phyloP scores from a whole-genome alignment of 2,888 invertebrate genomes.

The Steromphala cineraria region DNA sequence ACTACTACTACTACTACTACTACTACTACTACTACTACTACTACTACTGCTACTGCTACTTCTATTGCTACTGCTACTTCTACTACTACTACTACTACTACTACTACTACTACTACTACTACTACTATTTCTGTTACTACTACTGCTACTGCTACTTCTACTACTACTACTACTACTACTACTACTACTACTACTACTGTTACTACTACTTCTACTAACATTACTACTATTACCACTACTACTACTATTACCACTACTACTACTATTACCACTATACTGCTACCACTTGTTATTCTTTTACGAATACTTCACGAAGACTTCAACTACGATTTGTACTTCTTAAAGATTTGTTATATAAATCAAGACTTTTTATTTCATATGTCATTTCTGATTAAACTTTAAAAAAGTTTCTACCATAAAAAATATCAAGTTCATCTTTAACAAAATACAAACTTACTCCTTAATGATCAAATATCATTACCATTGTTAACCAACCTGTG shows the following conservation, averaged over 20 bases:
- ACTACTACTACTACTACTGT: not conserved
- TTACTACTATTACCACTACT: conserved; percentile 30
- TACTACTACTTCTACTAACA: conserved; percentile 27
- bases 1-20: not conserved
- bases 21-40: not conserved
- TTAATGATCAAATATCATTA: too few relatives aligned
- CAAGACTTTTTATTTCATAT: too few relatives aligned
- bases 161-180: conserved; percentile 30
- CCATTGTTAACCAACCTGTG: too few relatives aligned
- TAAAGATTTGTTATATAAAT: too few relatives aligned
- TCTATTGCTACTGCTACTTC: conserved; percentile 19
- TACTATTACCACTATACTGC: not conserved
- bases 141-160: conserved; percentile 32
- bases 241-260: conserved; percentile 27
- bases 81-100: not conserved
- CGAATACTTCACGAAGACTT: too few relatives aligned
- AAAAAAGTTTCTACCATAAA: too few relatives aligned
- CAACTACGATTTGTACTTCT: too few relatives aligned
- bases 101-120: conserved; percentile 28
- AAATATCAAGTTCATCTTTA: too few relatives aligned
- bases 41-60: conserved; percentile 20
- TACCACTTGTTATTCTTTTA: too few relatives aligned
- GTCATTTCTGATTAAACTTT: too few relatives aligned
- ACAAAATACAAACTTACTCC: too few relatives aligned
- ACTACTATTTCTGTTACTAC: conserved; percentile 31